Percentiles rank a stretch among this genome's conserved stretches.
These are phyloP conservation scores for Noctua janthe DNA, from an alignment of 2,888 invertebrate genomes.

Conservation along the genomic window DNA sequence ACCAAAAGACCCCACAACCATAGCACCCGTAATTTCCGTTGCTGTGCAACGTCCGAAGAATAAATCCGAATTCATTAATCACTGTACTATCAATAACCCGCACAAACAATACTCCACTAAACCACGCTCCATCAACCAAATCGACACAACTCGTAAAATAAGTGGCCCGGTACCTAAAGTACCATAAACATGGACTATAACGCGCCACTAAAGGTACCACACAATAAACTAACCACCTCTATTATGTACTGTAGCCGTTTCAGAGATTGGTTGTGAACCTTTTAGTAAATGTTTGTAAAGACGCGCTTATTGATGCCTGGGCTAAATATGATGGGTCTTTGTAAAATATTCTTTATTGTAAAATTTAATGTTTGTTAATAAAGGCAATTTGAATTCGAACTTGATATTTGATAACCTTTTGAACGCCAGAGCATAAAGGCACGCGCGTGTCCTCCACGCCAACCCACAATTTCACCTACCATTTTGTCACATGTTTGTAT, in stretches of 20 bases:
- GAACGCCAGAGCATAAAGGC: background rate
- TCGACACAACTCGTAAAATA: constrained; percentile 40
- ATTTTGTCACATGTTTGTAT: no score
- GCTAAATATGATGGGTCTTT: background rate
- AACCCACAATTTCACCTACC: no score
- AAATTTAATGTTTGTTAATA: background rate
- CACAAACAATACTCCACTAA: constrained; percentile 26
- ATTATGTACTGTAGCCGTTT: constrained; percentile 16
- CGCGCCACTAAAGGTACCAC: constrained; percentile 31
- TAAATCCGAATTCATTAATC: constrained; percentile 20
- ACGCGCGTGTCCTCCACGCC: no score
- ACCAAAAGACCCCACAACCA: background rate
- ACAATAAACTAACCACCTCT: constrained; percentile 37
- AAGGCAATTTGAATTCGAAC: background rate
- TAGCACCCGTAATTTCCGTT: background rate
- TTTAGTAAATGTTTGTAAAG: constrained; percentile 19
- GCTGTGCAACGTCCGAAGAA: background rate
- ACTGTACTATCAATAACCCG: constrained; percentile 15
- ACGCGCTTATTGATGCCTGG: background rate
- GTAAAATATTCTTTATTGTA: background rate
- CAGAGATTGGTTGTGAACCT: constrained; percentile 32
- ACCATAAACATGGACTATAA: constrained; percentile 31
- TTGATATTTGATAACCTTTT: background rate
- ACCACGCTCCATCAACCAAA: constrained; percentile 20
- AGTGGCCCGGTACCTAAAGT: constrained; percentile 52